These are phyloP conservation scores for Dascyllus trimaculatus DNA, from an alignment of 2,113 vertebrate species.

Conservation along the genomic window DNA sequence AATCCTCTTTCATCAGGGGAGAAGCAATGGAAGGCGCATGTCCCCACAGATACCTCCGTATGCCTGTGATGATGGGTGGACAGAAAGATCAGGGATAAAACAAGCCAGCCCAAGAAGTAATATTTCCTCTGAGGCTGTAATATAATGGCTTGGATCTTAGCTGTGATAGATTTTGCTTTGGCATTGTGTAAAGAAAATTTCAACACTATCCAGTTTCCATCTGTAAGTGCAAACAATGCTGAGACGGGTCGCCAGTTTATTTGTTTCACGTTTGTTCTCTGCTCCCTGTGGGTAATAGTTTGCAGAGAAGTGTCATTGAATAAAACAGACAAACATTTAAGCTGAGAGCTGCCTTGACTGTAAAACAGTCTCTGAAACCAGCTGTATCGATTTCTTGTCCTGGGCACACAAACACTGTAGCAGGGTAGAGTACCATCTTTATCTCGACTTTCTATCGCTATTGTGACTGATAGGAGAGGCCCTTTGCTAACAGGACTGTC, in stretches of 20 bases:
- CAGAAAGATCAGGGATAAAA: slow-evolving; percentile 83
- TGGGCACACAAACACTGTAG: slow-evolving; percentile 79
- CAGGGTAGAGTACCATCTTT: slow-evolving; percentile 77
- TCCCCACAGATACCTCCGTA: slow-evolving; percentile 67
- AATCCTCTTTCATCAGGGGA: slow-evolving; percentile 77
- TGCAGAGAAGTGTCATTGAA: slow-evolving; percentile 85
- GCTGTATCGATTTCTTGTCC: slow-evolving; percentile 86
- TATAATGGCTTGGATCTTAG: slow-evolving; percentile 78
- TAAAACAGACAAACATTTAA: slow-evolving; percentile 87
- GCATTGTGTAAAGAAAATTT: slow-evolving; percentile 75
- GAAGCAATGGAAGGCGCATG: slow-evolving; percentile 47
- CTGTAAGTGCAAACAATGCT: slow-evolving; percentile 79
- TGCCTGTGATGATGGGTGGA: slow-evolving; percentile 69
- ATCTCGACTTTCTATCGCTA: slow-evolving; percentile 81
- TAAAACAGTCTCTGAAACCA: slow-evolving; percentile 83
- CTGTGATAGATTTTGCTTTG: slow-evolving; percentile 79
- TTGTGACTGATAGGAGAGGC: slow-evolving; percentile 79
- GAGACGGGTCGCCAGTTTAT: slow-evolving; percentile 77
- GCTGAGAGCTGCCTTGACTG: slow-evolving; percentile 80
- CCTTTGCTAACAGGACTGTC: slow-evolving; percentile 72
- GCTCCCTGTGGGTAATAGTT: slow-evolving; percentile 81
- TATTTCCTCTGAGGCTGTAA: slow-evolving; percentile 80
- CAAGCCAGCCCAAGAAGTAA: slow-evolving; percentile 72
- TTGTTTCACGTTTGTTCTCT: slow-evolving; percentile 82
- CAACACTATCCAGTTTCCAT: slow-evolving; percentile 79